Evolutionary conservation across 1,140 invertebrate genomes (phyloP).

Genomic region (Cylas formicarius): DNA sequence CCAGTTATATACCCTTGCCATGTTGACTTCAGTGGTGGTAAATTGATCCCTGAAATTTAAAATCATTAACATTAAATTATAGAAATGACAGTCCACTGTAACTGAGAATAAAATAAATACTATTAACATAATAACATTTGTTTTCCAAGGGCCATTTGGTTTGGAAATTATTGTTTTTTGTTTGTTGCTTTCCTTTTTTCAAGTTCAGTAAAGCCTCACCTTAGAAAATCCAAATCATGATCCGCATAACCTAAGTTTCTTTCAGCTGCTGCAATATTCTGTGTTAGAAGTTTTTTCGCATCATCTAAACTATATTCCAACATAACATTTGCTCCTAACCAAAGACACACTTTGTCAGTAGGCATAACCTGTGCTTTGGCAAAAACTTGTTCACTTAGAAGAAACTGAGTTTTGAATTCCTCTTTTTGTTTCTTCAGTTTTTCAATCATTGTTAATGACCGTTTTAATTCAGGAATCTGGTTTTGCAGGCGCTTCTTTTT

Average conservation of each 20-base stretch:
- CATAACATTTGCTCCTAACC: slow-evolving; percentile 99
- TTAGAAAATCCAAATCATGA: slow-evolving; percentile 85
- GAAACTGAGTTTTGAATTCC: slow-evolving; percentile 82
- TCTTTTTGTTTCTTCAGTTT: slow-evolving; percentile 77
- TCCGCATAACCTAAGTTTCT: slow-evolving; percentile 79
- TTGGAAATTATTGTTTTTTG: no score
- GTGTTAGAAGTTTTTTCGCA: slow-evolving; percentile 76
- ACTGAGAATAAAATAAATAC: background rate
- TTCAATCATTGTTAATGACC: slow-evolving; percentile 87
- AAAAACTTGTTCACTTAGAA: slow-evolving; percentile 93
- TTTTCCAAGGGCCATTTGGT: no score
- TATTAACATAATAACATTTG: background rate
- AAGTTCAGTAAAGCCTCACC: slow-evolving; percentile 46
- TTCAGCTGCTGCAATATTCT: slow-evolving; percentile 83
- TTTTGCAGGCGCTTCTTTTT: slow-evolving; percentile 76
- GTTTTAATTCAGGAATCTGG: slow-evolving; percentile 90
- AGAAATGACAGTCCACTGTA: no score
- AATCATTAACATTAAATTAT: no score
- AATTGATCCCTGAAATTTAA: slow-evolving; percentile 77
- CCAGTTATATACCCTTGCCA: slow-evolving; percentile 95
- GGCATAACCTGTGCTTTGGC: slow-evolving; percentile 82
- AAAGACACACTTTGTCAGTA: slow-evolving; percentile 91
- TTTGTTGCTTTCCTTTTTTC: slow-evolving; percentile 30
- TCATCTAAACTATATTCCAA: slow-evolving; percentile 92
- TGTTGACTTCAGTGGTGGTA: slow-evolving; percentile 97